A percentile compares a stretch with the other conserved stretches of the same genome.
phyloP scores from a whole-genome alignment of 2,888 invertebrate genomes.

The Luffia ferchaultella region DNA sequence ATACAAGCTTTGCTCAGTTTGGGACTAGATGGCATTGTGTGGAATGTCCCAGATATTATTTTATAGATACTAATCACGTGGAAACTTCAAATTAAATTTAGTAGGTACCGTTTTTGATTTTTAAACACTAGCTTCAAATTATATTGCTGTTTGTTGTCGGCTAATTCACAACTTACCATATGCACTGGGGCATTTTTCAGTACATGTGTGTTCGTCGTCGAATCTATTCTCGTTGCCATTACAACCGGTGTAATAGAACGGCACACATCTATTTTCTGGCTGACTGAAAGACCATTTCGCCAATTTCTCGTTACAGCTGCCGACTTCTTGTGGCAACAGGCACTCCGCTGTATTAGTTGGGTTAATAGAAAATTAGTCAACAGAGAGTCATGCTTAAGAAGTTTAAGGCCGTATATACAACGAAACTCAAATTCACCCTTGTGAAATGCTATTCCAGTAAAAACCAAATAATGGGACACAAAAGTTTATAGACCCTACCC shows the following conservation, averaged over 20 bases:
- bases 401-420: neutral
- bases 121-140: no score
- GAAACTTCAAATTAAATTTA: no score
- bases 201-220: conserved; percentile 75
- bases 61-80: no score
- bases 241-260: conserved; percentile 94
- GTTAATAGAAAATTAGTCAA: conserved; percentile 2
- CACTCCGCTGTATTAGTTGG: conserved; percentile 74
- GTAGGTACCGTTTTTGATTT: no score
- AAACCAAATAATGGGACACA: no score
- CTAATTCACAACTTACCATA: conserved; percentile 82
- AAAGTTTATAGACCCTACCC: no score
- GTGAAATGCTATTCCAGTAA: neutral
- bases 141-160: no score
- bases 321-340: conserved; percentile 75
- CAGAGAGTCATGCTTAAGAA: neutral
- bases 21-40: no score
- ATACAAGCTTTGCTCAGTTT: no score
- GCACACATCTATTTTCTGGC: conserved; percentile 85
- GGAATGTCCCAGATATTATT: no score
- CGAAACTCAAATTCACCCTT: neutral
- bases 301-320: conserved; percentile 78
- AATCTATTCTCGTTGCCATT: conserved; percentile 91
- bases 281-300: conserved; percentile 89
- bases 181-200: conserved; percentile 78